Evolutionary conservation across 1,140 invertebrate species (phyloP).

Genomic region (Drosophila lacertosa): DNA sequence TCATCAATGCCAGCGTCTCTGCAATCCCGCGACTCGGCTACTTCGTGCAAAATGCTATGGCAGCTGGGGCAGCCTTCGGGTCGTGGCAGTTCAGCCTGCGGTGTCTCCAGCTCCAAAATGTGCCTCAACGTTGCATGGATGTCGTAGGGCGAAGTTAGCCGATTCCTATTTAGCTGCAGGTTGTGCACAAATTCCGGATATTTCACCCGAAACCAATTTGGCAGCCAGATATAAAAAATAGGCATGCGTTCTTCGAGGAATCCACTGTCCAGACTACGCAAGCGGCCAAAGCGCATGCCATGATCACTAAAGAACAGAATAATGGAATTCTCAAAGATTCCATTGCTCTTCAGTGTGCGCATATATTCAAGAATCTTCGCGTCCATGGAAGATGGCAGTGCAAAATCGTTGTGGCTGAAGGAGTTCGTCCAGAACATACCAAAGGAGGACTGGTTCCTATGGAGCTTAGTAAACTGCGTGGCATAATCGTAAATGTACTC

Average conservation of each 20-base stretch:
- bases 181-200: slow-evolving; percentile 87
- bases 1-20: slow-evolving; percentile 88
- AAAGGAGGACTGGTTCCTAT: slow-evolving; percentile 86
- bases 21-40: slow-evolving; percentile 88
- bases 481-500: slow-evolving; percentile 86
- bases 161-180: slow-evolving; percentile 88
- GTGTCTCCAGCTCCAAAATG: slow-evolving; percentile 79
- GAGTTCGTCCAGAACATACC: slow-evolving; percentile 92
- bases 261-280: slow-evolving; percentile 88
- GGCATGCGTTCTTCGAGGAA: slow-evolving; percentile 95
- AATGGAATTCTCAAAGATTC: slow-evolving; percentile 87
- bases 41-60: slow-evolving; percentile 87
- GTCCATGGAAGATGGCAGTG: slow-evolving; percentile 89
- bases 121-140: slow-evolving; percentile 88
- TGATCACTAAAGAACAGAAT: slow-evolving; percentile 96
- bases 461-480: slow-evolving; percentile 85
- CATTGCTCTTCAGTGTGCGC: slow-evolving; percentile 85
- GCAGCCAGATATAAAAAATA: slow-evolving; percentile 91
- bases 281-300: slow-evolving; percentile 93
- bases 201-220: slow-evolving; percentile 88
- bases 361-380: slow-evolving; percentile 86
- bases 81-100: slow-evolving; percentile 17
- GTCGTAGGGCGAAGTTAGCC: slow-evolving; percentile 93
- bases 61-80: slow-evolving; percentile 86
- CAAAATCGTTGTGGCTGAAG: slow-evolving; percentile 91